Base-by-base conservation (phyloP, 1,140 invertebrate species). In the Pararge aegeria region DNA sequence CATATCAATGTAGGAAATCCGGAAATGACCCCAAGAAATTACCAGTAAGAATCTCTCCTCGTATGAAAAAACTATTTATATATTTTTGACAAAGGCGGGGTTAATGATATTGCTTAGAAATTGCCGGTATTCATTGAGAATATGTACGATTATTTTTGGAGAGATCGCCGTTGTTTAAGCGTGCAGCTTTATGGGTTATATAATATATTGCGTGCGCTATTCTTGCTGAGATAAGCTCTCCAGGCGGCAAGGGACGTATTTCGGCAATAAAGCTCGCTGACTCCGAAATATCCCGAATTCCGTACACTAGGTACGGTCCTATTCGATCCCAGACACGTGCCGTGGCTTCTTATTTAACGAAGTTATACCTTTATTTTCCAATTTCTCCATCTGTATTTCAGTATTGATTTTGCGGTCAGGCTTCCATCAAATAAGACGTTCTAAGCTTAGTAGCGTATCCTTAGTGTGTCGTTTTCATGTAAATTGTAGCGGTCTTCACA, bases 151-250 rank as follows among this genome's bases (percentile, higher is more conserved):
- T 24, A 24, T 4, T 4, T 4, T 24, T 24, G 2, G 3, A 24
- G 3, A 24, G 24, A 24, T 7, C 24, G 7, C 3, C 7, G 3
- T 24, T 24, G 3, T 12, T 3, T 34, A 12, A 12, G 12, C 30
- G 12, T 34, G 12, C n/a, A 1, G 30, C 30, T 34, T n/a, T 7
- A 12, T 34, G 30, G 30, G 30, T 12, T 34, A 12, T 34, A 38
- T 61, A 61, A 64, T 56, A 56, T 71, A 56, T 71, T 73, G 77
- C 74, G 77, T 80, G 70, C 64, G 61, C 55, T 64, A 70, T 57
- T 55, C 58, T 66, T 51, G 46, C 61, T 50, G 37, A 73, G 71
- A 74, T 73, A 73, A 75, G 66, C 64, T 59, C 30, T 48, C 7
- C 46, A 27, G 53, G 62, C 62, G 66, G 60, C 66, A 61, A 66